Evolutionary conservation across 2,797 vertebrate species (phyloP).

Genomic region (Peromyscus aztecus): DNA sequence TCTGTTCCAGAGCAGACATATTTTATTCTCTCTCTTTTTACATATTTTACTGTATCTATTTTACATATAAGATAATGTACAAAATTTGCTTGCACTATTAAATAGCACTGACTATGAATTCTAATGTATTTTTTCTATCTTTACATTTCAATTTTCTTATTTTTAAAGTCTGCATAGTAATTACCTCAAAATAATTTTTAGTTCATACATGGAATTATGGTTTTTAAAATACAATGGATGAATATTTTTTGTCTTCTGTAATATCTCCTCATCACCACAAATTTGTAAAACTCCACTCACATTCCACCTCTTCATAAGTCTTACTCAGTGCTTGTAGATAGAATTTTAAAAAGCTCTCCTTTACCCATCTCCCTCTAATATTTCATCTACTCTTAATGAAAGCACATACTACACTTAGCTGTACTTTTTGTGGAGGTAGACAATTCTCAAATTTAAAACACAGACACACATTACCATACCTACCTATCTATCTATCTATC

Average conservation of each 20-base stretch:
- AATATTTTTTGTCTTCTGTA: neutral
- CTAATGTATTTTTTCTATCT: neutral
- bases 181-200: neutral
- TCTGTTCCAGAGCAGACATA: neutral
- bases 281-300: too few species aligned
- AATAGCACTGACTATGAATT: conserved; percentile 15
- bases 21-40: neutral
- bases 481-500: too few species aligned
- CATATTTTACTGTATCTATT: neutral
- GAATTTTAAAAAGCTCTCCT: neutral
- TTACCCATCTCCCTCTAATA: neutral
- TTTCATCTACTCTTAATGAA: neutral
- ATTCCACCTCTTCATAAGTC: too few species aligned
- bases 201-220: too few species aligned
- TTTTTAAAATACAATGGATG: neutral
- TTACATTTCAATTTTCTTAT: neutral
- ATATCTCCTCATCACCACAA: too few species aligned
- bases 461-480: neutral
- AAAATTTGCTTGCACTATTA: conserved; percentile 1
- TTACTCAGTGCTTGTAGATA: neutral
- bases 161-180: neutral
- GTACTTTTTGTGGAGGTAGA: neutral
- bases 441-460: neutral
- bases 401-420: neutral
- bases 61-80: neutral